Base-by-base conservation (phyloP, 2,113 vertebrate species). In the Microtus ochrogaster region DNA sequence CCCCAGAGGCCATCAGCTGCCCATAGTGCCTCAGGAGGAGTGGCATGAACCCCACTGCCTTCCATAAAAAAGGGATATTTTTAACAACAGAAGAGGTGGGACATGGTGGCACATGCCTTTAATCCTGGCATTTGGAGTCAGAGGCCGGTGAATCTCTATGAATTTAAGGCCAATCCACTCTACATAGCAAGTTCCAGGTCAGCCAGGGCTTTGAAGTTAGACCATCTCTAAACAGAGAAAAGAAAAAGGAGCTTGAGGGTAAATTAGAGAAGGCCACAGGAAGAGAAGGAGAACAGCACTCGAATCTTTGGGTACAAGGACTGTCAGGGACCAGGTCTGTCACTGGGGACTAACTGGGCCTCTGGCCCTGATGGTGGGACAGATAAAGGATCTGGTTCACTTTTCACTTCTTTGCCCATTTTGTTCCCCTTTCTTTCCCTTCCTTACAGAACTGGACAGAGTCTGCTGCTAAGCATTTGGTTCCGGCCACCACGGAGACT, bases 361-460 rank as follows among this genome's bases (percentile, higher is more conserved):
- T 0, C 0, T 19, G 21, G 44, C 33, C 58, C 41, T 9, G 22
- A 6, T 11, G 55, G 58, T 47, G 22, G 33, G 28, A 11, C n/a
- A 8, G 28, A 14, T 3, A 7, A 14, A 36, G 55, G 28, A 30
- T 14, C 0, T 0, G 4, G 4, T 7, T 2, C 30, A 17, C 7
- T 6, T 2, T 72, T 63, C 24, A 13, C n/a, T 14, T 17, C 30
- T 19, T 5, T 19, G 7, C 4, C 12, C 11, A 19, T 24, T 13
- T 2, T 44, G 36, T 12, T 10, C 16, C 17, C 44, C 16, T 63
- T 30, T 36, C 24, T 44, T 28, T 19, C 6, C 10, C 22, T 22
- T 19, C 24, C 63, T 44, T 5, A 8, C 8, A 9, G 17, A 58
- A 52, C 16, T 74, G 39, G 6, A 17, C 0, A 0, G 19, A 68